Percentiles rank a stretch among this genome's conserved stretches.
Evolutionary conservation across 2,113 vertebrate species (phyloP).

Genomic region (Cochlearius cochlearius): DNA sequence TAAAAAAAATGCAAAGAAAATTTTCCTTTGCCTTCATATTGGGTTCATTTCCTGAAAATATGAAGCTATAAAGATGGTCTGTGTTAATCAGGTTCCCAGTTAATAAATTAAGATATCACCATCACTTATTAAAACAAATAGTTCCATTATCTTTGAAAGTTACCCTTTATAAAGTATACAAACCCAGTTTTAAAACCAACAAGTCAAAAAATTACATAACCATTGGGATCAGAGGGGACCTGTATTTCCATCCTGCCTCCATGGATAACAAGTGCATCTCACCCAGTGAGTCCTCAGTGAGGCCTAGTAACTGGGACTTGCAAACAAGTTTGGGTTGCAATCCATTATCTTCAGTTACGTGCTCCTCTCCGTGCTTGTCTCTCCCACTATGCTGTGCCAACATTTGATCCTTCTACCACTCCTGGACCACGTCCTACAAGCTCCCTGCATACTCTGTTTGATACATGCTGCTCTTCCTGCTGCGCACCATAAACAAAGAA

Average conservation of each 20-base stretch:
- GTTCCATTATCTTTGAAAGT: not conserved
- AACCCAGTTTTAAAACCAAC: not conserved
- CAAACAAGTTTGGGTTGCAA: not conserved
- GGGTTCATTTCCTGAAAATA: not conserved
- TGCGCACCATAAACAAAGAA: not conserved
- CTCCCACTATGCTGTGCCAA: not conserved
- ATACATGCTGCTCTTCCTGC: not conserved
- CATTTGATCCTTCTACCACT: not conserved
- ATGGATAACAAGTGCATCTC: not conserved
- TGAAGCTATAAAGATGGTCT: not conserved
- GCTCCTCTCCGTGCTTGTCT: not conserved
- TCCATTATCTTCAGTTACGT: rapidly evolving
- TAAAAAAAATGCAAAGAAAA: not conserved
- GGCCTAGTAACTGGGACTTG: not conserved
- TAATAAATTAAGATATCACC: not conserved
- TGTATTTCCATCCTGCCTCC: not conserved
- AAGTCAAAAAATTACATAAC: not conserved
- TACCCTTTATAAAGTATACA: not conserved
- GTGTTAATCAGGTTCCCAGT: not conserved
- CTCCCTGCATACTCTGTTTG: not conserved
- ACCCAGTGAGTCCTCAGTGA: not conserved
- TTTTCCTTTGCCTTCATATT: not conserved
- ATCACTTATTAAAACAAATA: not conserved
- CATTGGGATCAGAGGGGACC: not conserved
- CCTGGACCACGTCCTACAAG: rapidly evolving